Percentiles rank a stretch among this genome's conserved stretches.
Evolutionary conservation across 2,113 vertebrate genomes (phyloP).

Genomic region (Dipodomys spectabilis): DNA sequence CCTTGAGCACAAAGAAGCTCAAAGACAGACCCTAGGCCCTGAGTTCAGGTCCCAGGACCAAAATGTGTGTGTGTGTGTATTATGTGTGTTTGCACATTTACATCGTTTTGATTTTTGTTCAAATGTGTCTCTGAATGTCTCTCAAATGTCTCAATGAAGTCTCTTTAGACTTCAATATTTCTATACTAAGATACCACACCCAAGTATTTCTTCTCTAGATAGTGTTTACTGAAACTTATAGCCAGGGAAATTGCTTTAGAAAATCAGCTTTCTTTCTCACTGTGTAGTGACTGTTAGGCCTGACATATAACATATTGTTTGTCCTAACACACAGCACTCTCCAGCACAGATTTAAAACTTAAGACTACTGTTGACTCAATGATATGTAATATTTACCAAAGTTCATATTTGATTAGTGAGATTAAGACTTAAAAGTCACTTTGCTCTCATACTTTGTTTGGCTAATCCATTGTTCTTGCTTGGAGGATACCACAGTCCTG

Average conservation of each 20-base stretch:
- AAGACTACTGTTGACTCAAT: neutral
- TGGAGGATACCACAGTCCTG: neutral
- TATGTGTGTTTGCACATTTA: no score
- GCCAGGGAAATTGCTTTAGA: slow-evolving; percentile 18
- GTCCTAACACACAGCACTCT: neutral
- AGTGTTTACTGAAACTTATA: slow-evolving; percentile 12
- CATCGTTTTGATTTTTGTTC: neutral
- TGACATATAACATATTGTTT: neutral
- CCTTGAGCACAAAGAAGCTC: no score
- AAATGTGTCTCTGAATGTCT: no score
- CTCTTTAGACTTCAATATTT: slow-evolving; percentile 14
- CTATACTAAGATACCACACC: neutral
- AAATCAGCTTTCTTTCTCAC: slow-evolving; percentile 44
- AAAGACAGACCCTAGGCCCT: no score
- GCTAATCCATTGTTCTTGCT: neutral
- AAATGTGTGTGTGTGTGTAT: neutral
- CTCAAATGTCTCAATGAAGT: no score
- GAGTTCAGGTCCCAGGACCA: no score
- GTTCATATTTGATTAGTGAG: neutral
- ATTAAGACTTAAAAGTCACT: slow-evolving; percentile 7
- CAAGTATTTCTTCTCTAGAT: neutral
- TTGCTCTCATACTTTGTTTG: slow-evolving; percentile 3
- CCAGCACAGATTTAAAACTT: slow-evolving; percentile 41
- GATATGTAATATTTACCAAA: slow-evolving; percentile 16
- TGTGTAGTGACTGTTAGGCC: neutral